phyloP scores from a whole-genome alignment of 2,797 vertebrate species.

The Urophycis tenuis region DNA sequence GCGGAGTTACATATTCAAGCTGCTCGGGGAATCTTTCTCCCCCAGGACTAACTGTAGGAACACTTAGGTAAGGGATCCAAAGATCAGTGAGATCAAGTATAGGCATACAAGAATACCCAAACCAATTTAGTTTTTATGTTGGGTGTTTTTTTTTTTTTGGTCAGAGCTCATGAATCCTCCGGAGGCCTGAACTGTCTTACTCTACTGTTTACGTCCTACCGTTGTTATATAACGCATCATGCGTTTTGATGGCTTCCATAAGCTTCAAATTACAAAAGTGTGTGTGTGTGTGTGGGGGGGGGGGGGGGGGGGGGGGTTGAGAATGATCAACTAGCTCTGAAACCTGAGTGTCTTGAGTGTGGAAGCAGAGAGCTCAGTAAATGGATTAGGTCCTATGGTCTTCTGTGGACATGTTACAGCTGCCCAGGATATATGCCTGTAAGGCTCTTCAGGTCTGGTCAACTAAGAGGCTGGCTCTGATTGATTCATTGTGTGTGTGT shows the following conservation, averaged over 20 bases:
- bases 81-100: too few species aligned
- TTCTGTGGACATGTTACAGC: constrained; percentile 48
- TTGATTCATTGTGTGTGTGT: constrained; percentile 52
- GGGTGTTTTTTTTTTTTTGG: too few species aligned
- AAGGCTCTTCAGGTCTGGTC: constrained; percentile 46
- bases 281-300: too few species aligned
- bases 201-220: not conserved
- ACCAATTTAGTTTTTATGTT: too few species aligned
- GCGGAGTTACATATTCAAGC: not conserved
- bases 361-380: constrained; percentile 23
- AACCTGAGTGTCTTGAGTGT: constrained; percentile 19
- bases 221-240: not conserved
- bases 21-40: not conserved
- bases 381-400: constrained; percentile 41
- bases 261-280: not conserved
- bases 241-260: not conserved
- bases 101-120: not conserved
- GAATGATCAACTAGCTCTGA: constrained; percentile 23
- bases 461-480: constrained; percentile 48
- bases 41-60: not conserved
- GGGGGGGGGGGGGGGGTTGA: not conserved
- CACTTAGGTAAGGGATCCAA: too few species aligned
- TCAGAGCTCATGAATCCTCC: too few species aligned
- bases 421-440: constrained; percentile 47
- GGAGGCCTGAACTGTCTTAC: not conserved